Conservation (phyloP, 2,888 invertebrate species). For the Oasisia sp. region DNA sequence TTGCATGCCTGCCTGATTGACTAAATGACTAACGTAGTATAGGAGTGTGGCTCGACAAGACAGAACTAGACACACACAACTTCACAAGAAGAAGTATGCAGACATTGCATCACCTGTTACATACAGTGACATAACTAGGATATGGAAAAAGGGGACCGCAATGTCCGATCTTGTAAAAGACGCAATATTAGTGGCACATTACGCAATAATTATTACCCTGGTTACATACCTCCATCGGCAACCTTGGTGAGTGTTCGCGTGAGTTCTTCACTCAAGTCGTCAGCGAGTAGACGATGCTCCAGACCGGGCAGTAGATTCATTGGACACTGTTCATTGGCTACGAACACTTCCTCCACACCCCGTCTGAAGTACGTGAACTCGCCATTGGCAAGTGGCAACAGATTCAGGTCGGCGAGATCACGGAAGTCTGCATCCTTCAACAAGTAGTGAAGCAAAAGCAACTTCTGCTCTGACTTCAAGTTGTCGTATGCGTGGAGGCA, state of each 20-base stretch:
- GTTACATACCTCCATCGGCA: slow-evolving; percentile 37
- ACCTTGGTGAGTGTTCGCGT: slow-evolving; percentile 34
- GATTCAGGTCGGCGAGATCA: slow-evolving; percentile 43
- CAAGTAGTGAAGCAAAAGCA: slow-evolving; percentile 37
- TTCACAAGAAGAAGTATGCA: too few species aligned
- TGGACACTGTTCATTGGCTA: slow-evolving; percentile 30
- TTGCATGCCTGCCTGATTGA: too few species aligned
- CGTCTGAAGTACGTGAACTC: slow-evolving; percentile 39
- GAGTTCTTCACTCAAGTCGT: slow-evolving; percentile 40
- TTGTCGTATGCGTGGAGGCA: slow-evolving; percentile 23
- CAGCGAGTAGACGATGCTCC: slow-evolving; percentile 41
- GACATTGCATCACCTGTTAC: too few species aligned
- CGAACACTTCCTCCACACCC: slow-evolving; percentile 24
- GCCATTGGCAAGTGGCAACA: slow-evolving; percentile 48
- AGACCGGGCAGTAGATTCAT: slow-evolving; percentile 35
- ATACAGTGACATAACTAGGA: too few species aligned
- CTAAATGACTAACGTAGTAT: too few species aligned
- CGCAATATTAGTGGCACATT: neutral
- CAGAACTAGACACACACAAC: too few species aligned
- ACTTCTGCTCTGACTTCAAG: slow-evolving; percentile 24
- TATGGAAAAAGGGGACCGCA: too few species aligned
- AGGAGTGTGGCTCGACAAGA: too few species aligned
- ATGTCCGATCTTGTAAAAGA: neutral
- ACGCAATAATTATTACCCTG: neutral
- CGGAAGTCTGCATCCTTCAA: slow-evolving; percentile 34